These are phyloP conservation scores for Orthonyx spaldingii DNA, from an alignment of 2,113 vertebrate species.

Conservation along the genomic window DNA sequence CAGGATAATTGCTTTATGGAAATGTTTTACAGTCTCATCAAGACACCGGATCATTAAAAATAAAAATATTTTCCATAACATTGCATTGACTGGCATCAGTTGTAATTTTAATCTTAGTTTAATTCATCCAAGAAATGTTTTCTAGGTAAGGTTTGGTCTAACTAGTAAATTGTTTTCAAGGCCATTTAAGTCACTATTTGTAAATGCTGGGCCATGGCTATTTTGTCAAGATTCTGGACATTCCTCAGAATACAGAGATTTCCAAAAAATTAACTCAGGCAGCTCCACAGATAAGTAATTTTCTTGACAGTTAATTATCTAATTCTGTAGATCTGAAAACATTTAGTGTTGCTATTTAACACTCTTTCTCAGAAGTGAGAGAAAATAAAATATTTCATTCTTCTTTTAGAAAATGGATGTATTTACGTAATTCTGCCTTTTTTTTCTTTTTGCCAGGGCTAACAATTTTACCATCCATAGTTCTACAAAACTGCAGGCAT, in stretches of 20 bases:
- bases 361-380: neutral
- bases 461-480: neutral
- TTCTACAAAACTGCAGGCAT: neutral
- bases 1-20: neutral
- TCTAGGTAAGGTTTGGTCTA: neutral
- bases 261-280: neutral
- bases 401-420: neutral
- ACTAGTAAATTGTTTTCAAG: neutral
- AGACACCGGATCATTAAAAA: neutral
- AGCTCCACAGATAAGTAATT: neutral
- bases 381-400: neutral
- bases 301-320: neutral
- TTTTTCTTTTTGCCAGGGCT: neutral
- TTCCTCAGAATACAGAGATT: neutral
- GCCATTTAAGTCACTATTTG: neutral
- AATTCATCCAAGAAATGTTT: neutral
- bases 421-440: neutral
- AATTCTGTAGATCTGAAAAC: neutral
- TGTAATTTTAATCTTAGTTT: neutral
- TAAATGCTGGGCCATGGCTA: neutral
- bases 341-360: neutral
- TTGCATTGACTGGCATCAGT: neutral
- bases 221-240: neutral
- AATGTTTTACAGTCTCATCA: neutral
- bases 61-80: neutral